Evolutionary conservation across 2,797 vertebrate species (phyloP), one percentile per base, ranked within the genome.

Genomic region (Phoebastria nigripes): DNA sequence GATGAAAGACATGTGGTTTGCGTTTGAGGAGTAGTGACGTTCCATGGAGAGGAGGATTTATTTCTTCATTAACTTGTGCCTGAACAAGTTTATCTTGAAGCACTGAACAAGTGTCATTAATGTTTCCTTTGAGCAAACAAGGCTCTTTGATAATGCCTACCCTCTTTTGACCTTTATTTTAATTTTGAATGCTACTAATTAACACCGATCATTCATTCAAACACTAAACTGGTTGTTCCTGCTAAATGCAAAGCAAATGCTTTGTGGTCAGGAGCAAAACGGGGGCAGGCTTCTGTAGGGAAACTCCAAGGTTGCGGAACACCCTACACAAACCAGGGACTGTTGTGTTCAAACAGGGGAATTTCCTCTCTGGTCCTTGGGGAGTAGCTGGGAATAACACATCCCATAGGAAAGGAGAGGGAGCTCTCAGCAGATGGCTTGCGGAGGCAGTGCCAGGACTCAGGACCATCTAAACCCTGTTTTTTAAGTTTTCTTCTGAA

Each of bases 11-110:
- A 0, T 59, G 94, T 93, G 94, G 87, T 94, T 97, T 87, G 89
- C 82, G 70, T 93, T 96, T 92, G 92, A 90, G 94, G 84, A 94
- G 85, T 2, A 56, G 84, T 94, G 93, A 91, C 15, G 41, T 96
- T 96, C 89, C 15, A 3, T 20, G 62, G 92, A 92, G 86, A 93
- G 86, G 66, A 95, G 90, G 90, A 87, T 96, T 96, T 93, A 91
- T 92, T 93, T 94, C 93, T 97, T 97, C 92, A 97, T 96, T 95
- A 95, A 85, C 87, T 89, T 73, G 69, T 91, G 94, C 96, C 95
- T 93, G 93, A 96, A 96, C 96, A 73, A 95, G 93, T 97, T 95
- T 95, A 96, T 96, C 95, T 94, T 94, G 96, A 94, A 96, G 90
- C 88, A 29, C 90, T 89, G 90, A 96, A 94, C 80, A 92, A 95